Percentiles rank a stretch among this genome's conserved stretches.
These are phyloP conservation scores for Alfaro cultratus DNA, from an alignment of 2,797 vertebrate genomes.

Conservation along the genomic window DNA sequence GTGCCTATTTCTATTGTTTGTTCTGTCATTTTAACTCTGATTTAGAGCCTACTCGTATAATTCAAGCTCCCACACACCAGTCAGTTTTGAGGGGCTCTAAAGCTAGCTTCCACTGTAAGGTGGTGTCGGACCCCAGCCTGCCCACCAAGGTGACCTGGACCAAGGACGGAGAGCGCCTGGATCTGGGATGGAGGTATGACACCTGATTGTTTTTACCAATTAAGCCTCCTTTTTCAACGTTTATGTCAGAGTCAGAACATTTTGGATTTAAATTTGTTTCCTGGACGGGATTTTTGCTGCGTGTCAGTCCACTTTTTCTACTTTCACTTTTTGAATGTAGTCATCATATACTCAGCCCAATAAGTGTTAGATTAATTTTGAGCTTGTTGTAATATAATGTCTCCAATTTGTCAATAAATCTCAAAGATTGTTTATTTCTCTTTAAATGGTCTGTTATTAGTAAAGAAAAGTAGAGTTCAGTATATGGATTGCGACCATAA, in stretches of 20 bases:
- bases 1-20: constrained; percentile 3
- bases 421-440: background rate
- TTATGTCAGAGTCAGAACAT: background rate
- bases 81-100: constrained; percentile 81
- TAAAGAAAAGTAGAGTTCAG: background rate
- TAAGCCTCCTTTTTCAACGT: background rate
- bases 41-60: constrained; percentile 90
- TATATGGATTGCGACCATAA: background rate
- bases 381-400: background rate
- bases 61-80: constrained; percentile 85
- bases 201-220: background rate
- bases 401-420: background rate
- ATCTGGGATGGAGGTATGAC: constrained; percentile 85
- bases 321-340: background rate
- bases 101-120: constrained; percentile 86
- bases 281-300: background rate
- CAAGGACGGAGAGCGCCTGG: constrained; percentile 87
- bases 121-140: constrained; percentile 87
- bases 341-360: background rate
- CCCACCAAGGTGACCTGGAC: constrained; percentile 86
- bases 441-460: background rate
- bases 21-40: constrained; percentile 14
- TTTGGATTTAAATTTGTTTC: background rate
- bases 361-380: background rate
- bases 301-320: background rate